Conservation (phyloP, 2,113 vertebrate species). For the Manacus vitellinus region DNA sequence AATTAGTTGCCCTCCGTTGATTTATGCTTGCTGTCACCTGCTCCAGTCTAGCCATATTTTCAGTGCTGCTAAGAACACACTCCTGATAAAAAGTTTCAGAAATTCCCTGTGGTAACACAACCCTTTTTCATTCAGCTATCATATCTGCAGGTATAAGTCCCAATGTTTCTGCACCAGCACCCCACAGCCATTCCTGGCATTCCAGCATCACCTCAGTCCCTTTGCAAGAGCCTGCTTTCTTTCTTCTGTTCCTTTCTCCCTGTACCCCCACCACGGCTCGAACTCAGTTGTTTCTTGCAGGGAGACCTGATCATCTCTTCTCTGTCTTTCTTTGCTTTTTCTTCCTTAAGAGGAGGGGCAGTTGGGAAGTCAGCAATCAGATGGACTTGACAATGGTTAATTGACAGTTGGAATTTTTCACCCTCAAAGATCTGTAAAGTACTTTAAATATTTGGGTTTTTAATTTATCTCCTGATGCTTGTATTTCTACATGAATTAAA, state of each 20-base stretch:
- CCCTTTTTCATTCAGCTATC: not conserved
- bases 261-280: not conserved
- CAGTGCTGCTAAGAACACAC: not conserved
- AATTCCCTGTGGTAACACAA: not conserved
- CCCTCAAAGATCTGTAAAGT: not conserved
- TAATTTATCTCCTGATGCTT: not conserved
- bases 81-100: not conserved
- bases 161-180: not conserved
- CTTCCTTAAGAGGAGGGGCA: not conserved
- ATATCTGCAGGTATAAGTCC: not conserved
- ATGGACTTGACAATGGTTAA: not conserved
- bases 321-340: not conserved
- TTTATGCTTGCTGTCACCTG: not conserved
- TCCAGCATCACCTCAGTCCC: not conserved
- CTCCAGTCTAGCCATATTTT: not conserved
- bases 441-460: not conserved
- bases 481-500: not conserved
- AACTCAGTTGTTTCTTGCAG: not conserved
- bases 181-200: not conserved
- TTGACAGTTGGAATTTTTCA: not conserved
- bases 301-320: not conserved
- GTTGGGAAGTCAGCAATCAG: not conserved
- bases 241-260: not conserved
- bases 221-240: not conserved
- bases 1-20: not conserved